Evolutionary conservation across 2,113 vertebrate genomes (phyloP).

Genomic region (Paramormyrops kingsleyae): DNA sequence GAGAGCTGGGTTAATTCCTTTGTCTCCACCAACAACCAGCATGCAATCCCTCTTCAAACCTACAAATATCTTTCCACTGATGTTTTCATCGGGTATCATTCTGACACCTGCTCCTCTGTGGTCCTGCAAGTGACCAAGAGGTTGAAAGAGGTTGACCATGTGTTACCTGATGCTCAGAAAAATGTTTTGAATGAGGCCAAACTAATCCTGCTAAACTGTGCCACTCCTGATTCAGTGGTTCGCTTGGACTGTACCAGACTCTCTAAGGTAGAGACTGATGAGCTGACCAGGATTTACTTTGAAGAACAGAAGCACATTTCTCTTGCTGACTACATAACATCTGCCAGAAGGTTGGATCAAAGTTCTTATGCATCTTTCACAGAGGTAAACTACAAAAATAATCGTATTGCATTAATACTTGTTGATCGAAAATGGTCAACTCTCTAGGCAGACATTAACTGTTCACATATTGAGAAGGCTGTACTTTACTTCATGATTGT

Average conservation of each 20-base stretch:
- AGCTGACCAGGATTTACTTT: slow-evolving; percentile 63
- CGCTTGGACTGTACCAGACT: slow-evolving; percentile 56
- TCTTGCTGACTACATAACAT: slow-evolving; percentile 70
- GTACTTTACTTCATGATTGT: background rate
- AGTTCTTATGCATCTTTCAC: slow-evolving; percentile 54
- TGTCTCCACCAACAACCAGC: slow-evolving; percentile 29
- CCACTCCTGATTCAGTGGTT: slow-evolving; percentile 82
- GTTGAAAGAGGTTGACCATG: slow-evolving; percentile 24
- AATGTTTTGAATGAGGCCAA: slow-evolving; percentile 54
- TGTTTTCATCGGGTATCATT: slow-evolving; percentile 85
- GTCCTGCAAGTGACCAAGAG: slow-evolving; percentile 68
- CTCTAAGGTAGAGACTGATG: slow-evolving; percentile 39
- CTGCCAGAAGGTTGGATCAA: slow-evolving; percentile 36
- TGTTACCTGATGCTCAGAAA: slow-evolving; percentile 30
- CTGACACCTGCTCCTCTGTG: slow-evolving; percentile 78
- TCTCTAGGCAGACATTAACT: background rate
- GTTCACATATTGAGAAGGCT: background rate
- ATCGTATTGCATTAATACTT: background rate
- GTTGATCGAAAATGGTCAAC: background rate
- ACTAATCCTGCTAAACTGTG: slow-evolving; percentile 72
- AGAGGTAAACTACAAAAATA: slow-evolving; percentile 64
- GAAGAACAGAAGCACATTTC: slow-evolving; percentile 69
- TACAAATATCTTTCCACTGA: slow-evolving; percentile 67
- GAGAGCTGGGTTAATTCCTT: slow-evolving; percentile 68
- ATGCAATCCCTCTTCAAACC: slow-evolving; percentile 22